Evolutionary conservation across 53 echinoderm and acorn worm species (phyloP).

Genomic region (Mesocentrotus franciscanus): DNA sequence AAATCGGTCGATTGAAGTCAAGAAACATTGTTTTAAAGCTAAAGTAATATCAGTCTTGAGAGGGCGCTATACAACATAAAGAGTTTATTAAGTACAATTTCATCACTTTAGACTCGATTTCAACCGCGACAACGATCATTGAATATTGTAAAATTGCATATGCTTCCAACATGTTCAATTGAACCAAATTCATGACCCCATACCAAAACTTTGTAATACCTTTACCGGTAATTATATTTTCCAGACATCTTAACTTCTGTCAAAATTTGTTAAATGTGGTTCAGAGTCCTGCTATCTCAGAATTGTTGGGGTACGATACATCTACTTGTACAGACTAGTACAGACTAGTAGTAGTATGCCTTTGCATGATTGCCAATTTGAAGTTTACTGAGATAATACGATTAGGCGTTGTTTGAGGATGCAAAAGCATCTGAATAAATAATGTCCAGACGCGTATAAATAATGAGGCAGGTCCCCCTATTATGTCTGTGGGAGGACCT

Average conservation of each 20-base stretch:
- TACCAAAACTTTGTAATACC: too few species aligned
- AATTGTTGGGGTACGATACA: background rate
- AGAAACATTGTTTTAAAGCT: too few species aligned
- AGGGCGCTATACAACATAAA: too few species aligned
- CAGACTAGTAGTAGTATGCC: too few species aligned
- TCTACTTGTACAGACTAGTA: background rate
- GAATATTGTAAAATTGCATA: too few species aligned
- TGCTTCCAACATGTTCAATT: too few species aligned
- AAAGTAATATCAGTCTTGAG: too few species aligned
- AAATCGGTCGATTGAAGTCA: too few species aligned
- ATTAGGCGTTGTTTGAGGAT: constrained; percentile 14
- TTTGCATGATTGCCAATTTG: constrained; percentile 1
- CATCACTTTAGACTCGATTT: too few species aligned
- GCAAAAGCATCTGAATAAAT: constrained; percentile 16
- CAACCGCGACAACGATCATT: too few species aligned
- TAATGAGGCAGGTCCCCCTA: background rate
- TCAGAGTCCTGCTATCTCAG: background rate
- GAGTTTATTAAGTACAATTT: too few species aligned
- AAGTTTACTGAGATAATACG: constrained; percentile 11
- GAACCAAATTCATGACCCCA: too few species aligned
- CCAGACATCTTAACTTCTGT: background rate
- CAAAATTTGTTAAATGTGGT: background rate
- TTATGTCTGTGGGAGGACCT: constrained; percentile 12
- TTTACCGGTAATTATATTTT: background rate
- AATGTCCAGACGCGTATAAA: background rate